phyloP scores from a whole-genome alignment of 2,113 vertebrate genomes.

The Otis tarda region DNA sequence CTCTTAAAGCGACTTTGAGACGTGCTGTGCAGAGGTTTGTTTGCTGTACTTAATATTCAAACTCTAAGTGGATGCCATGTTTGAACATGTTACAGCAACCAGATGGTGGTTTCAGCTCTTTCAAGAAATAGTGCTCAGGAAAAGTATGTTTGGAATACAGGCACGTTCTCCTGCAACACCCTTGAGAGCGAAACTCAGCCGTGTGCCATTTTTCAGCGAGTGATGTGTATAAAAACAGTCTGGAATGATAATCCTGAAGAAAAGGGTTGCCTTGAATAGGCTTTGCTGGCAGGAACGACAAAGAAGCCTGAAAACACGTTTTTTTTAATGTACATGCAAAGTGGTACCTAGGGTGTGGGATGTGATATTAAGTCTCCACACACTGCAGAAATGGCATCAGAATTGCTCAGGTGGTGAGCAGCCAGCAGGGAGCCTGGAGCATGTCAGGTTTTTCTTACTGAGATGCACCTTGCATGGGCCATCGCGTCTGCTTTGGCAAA shows the following conservation, averaged over 20 bases:
- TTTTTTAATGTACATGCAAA: background rate
- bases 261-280: background rate
- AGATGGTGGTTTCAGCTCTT: constrained; percentile 26
- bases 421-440: background rate
- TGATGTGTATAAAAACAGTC: background rate
- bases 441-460: background rate
- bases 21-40: background rate
- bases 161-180: constrained; percentile 38
- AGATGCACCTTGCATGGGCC: background rate
- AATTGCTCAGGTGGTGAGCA: background rate
- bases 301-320: background rate
- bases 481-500: background rate
- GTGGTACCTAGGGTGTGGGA: background rate
- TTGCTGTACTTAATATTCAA: constrained; percentile 42
- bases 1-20: background rate
- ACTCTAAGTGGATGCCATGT: constrained; percentile 13
- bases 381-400: background rate
- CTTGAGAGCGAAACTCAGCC: constrained; percentile 52
- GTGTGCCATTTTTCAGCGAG: background rate
- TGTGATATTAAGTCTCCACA: background rate
- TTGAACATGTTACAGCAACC: constrained; percentile 51
- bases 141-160: constrained; percentile 13
- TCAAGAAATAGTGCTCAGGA: background rate
- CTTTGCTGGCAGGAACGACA: background rate
- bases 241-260: background rate